Evolutionary conservation across 2,113 vertebrate species (phyloP).

Genomic region (Lasiurus borealis): DNA sequence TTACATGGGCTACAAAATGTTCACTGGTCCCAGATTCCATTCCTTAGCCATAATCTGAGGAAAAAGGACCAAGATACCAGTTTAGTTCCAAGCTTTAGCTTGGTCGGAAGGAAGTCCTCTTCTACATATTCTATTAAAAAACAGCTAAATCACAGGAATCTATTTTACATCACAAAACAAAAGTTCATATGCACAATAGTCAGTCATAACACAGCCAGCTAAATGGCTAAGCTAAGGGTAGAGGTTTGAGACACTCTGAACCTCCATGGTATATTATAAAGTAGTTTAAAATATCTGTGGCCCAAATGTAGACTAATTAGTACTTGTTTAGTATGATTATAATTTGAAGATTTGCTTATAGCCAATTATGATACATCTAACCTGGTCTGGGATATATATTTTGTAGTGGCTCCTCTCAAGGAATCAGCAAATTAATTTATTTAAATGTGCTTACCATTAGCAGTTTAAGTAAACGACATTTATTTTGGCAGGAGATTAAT

Average conservation of each 20-base stretch:
- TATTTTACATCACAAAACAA: background rate
- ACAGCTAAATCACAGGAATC: background rate
- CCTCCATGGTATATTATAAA: background rate
- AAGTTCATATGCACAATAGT: background rate
- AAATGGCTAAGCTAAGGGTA: background rate
- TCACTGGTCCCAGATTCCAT: background rate
- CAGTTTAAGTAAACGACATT: slow-evolving; percentile 75
- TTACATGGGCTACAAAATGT: background rate
- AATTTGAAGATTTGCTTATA: slow-evolving; percentile 49
- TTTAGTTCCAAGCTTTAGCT: background rate
- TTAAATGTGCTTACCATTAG: slow-evolving; percentile 74
- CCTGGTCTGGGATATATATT: slow-evolving; percentile 56
- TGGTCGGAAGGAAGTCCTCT: background rate
- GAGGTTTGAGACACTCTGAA: background rate
- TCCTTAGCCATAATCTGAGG: background rate
- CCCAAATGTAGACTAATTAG: slow-evolving; percentile 30
- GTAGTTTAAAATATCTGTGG: background rate
- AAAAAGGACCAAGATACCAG: background rate
- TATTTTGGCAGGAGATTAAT: slow-evolving; percentile 78
- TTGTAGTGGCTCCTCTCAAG: slow-evolving; percentile 66
- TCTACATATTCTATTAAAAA: background rate
- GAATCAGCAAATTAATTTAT: slow-evolving; percentile 77
- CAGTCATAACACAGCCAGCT: background rate
- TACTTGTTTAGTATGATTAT: slow-evolving; percentile 9
- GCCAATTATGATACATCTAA: background rate